Percentiles rank a stretch among this genome's conserved stretches.
Conservation (phyloP, 2,888 invertebrate genomes). For the Drosophila greeni region DNA sequence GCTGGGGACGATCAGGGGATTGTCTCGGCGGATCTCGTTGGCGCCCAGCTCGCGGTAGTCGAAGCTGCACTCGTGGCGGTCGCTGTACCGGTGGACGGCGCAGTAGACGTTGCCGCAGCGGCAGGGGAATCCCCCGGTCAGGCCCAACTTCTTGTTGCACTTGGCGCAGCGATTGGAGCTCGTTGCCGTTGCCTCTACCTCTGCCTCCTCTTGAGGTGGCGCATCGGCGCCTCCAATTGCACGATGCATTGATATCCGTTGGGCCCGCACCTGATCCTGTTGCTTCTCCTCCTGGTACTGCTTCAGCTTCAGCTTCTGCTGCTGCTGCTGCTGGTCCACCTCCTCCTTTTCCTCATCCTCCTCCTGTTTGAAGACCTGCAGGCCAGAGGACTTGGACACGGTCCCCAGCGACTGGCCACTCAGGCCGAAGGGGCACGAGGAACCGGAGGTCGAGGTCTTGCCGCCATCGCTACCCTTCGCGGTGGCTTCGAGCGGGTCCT, state of each 20-base stretch:
- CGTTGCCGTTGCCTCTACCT: background rate
- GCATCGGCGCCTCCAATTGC: conserved; percentile 2
- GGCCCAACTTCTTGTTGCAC: conserved; percentile 61
- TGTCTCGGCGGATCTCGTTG: conserved; percentile 58
- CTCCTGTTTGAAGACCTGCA: conserved; percentile 3
- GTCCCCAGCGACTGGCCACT: conserved; percentile 5
- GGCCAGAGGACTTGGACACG: background rate
- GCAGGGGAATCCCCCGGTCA: conserved; percentile 55
- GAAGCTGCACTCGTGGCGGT: conserved; percentile 61
- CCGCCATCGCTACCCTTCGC: conserved; percentile 26
- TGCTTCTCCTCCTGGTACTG: background rate
- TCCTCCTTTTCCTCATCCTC: background rate
- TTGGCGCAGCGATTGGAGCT: conserved; percentile 52
- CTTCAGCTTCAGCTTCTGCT: background rate
- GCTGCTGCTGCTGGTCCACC: conserved; percentile 1
- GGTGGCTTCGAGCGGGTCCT: conserved; percentile 33
- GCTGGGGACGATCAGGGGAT: conserved; percentile 47
- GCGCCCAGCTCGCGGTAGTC: conserved; percentile 62
- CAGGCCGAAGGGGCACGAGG: background rate
- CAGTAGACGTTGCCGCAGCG: conserved; percentile 59
- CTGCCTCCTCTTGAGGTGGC: background rate
- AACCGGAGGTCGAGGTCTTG: conserved; percentile 1
- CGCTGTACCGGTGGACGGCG: conserved; percentile 58
- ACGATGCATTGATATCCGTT: conserved; percentile 13
- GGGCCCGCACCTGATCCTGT: conserved; percentile 1